These are phyloP conservation scores for Papilio polytes DNA, from an alignment of 1,140 invertebrate species.

Conservation along the genomic window DNA sequence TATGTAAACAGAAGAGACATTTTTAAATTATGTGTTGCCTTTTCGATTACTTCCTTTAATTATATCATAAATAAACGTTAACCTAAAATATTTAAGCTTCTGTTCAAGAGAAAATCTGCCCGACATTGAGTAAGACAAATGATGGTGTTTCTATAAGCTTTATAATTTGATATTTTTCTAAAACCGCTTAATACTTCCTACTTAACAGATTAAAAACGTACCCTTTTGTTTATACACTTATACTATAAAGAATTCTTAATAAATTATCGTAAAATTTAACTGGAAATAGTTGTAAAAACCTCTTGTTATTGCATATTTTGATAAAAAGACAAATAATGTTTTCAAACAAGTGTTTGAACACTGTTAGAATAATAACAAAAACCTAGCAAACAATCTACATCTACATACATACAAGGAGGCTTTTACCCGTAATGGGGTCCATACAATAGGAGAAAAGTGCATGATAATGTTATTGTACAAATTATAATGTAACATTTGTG, in stretches of 20 bases:
- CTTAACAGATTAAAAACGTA: not conserved
- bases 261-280: too few species aligned
- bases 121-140: constrained; percentile 14
- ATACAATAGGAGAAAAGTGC: too few species aligned
- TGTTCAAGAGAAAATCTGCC: not conserved
- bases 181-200: not conserved
- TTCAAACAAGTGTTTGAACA: too few species aligned
- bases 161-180: not conserved
- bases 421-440: too few species aligned
- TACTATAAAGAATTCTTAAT: too few species aligned
- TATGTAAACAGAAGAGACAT: too few species aligned
- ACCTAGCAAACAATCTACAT: too few species aligned
- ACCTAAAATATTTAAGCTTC: not conserved
- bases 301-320: not conserved
- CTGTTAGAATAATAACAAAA: too few species aligned
- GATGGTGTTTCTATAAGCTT: not conserved
- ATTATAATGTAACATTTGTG: too few species aligned
- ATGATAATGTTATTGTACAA: too few species aligned
- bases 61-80: not conserved
- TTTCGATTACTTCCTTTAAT: constrained; percentile 4
- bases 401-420: too few species aligned
- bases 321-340: too few species aligned
- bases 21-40: not conserved
- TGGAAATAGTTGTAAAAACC: not conserved
- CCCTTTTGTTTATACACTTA: not conserved